Conservation (phyloP, 2,888 invertebrate genomes). For the Luperina testacea region DNA sequence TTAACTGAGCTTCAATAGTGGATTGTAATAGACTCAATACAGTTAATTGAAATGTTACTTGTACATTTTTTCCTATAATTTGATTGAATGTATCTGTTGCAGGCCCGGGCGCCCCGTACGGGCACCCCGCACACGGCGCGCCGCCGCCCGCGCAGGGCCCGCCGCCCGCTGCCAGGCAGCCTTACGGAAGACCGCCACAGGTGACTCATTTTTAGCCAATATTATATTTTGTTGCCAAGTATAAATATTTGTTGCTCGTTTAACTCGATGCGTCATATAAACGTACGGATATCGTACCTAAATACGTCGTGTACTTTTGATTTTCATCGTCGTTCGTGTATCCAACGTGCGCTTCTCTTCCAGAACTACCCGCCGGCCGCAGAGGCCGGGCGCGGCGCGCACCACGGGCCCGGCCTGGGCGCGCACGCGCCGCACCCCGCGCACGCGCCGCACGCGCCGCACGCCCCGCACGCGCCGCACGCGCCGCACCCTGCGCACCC, state of each 20-base stretch:
- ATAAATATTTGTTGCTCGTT: neutral
- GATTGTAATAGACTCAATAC: neutral
- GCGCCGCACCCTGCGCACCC: slow-evolving; percentile 57
- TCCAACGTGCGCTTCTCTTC: accelerated
- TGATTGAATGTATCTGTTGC: neutral
- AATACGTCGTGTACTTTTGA: neutral
- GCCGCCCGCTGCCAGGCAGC: slow-evolving; percentile 84
- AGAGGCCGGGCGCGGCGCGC: slow-evolving; percentile 68
- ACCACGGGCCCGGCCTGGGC: slow-evolving; percentile 65
- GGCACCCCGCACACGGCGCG: slow-evolving; percentile 89
- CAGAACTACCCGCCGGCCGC: slow-evolving; percentile 76
- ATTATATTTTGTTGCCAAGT: neutral
- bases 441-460: slow-evolving; percentile 58
- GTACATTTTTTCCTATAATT: neutral
- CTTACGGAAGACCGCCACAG: slow-evolving; percentile 92
- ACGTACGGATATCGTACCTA: neutral
- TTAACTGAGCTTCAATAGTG: too few relatives aligned
- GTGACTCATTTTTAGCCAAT: slow-evolving; percentile 65
- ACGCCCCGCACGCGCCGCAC: slow-evolving; percentile 63
- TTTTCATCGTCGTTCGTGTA: neutral
- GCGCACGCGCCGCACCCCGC: slow-evolving; percentile 66
- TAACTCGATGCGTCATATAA: neutral
- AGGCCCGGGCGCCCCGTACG: slow-evolving; percentile 92
- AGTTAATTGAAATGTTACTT: neutral
- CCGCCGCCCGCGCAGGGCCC: slow-evolving; percentile 93